Base-by-base conservation (phyloP, 2,113 vertebrate species). In the Catharus minimus region DNA sequence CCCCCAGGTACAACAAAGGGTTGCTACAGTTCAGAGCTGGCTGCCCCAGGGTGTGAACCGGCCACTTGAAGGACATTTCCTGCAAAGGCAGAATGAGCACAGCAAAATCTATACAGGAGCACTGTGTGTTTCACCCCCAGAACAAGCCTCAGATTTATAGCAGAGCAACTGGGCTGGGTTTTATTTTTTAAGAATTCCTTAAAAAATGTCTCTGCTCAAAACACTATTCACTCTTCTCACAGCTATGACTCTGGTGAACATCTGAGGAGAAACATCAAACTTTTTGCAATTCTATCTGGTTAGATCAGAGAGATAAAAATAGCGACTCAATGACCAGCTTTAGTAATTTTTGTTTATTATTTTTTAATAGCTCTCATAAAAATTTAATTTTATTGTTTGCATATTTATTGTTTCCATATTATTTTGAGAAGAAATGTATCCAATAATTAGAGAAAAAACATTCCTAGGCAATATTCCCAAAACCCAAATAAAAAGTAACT, bases 151-250 rank as follows among this genome's bases (percentile, higher is more conserved):
- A 65, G 22, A 12, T 38, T 33, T 68, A 23, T 41, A 53, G n/a
- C 14, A 19, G 2, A 50, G 21, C 3, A 1, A 11, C 10, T 30
- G 23, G 27, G 20, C 3, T 58, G 11, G 5, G 4, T 14, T 62
- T 56, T 61, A 26, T 38, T 76, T 73, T 74, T 65, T 24, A 50
- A 86, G 46, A 62, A 55, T 20, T 41, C 9, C 6, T 50, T 57
- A 17, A 14, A 20, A 57, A 4, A 58, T 2, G 1, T 39, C 16
- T 67, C 26, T 22, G 18, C 27, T 80, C 86, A 50, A 57, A 52
- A 58, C 3, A 22, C 1, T 49, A 4, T 36, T 76, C 21, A 30
- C 5, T 57, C 30, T 41, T 68, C 50, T n/a, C 36, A 52, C 12
- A 76, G 41, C 36, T 79, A 52, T 23, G 9, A n/a, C 30, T 56